phyloP scores from a whole-genome alignment of 2,113 vertebrate genomes.

The Chinchilla lanigera region DNA sequence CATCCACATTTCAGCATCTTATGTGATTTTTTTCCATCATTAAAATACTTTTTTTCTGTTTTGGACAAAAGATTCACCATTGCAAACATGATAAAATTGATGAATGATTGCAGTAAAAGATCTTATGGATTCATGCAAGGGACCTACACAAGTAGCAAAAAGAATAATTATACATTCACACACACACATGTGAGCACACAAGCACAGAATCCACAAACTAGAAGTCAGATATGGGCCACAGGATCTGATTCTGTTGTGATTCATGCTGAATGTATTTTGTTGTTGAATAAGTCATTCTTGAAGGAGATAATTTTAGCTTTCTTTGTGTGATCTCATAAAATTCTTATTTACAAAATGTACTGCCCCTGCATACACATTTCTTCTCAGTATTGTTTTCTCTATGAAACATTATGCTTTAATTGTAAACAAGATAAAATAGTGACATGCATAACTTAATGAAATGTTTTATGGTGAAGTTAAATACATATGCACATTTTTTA shows the following conservation, averaged over 20 bases:
- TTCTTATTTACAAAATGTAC: not conserved
- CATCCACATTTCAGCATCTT: not conserved
- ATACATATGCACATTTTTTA: not conserved
- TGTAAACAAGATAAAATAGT: not conserved
- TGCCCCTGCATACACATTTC: not conserved
- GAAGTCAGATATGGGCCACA: not conserved
- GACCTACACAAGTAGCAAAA: not conserved
- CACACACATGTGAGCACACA: not conserved
- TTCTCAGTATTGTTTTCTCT: constrained; percentile 30
- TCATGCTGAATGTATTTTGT: not conserved
- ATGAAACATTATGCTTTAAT: not conserved
- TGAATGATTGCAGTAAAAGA: not conserved
- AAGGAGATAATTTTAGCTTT: not conserved
- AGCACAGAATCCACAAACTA: not conserved
- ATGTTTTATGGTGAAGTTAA: not conserved
- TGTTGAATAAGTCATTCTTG: not conserved
- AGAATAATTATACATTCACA: not conserved
- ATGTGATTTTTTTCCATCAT: not conserved
- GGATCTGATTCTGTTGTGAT: not conserved
- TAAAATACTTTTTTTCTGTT: not conserved
- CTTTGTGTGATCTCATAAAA: not conserved
- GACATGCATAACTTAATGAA: not conserved
- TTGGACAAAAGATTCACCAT: not conserved
- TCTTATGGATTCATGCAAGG: not conserved
- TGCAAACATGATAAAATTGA: not conserved